A percentile compares a stretch with the other conserved stretches of the same genome.
phyloP scores from a whole-genome alignment of 2,113 vertebrate genomes.

The Sakesphorus luctuosus region DNA sequence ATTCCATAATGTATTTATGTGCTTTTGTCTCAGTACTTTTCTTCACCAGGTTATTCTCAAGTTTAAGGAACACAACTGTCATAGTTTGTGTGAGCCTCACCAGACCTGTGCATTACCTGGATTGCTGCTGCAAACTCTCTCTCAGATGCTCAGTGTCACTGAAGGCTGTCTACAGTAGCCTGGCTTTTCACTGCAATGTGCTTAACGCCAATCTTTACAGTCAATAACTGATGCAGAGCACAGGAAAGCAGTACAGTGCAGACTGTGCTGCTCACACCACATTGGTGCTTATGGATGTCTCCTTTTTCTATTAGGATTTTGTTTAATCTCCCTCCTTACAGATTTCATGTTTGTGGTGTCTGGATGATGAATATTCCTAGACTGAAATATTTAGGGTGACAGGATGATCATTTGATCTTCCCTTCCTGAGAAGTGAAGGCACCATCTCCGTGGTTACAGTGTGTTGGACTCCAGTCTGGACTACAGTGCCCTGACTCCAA shows the following conservation, averaged over 20 bases:
- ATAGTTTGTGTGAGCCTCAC: background rate
- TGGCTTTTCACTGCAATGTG: background rate
- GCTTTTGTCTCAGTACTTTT: background rate
- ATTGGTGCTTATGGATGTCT: background rate
- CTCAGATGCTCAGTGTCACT: background rate
- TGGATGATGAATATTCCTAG: background rate
- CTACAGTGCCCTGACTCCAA: background rate
- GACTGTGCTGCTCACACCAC: background rate
- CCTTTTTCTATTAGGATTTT: background rate
- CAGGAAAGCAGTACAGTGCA: background rate
- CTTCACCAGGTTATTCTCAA: background rate
- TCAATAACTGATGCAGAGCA: background rate
- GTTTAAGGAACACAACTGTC: background rate
- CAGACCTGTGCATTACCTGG: background rate
- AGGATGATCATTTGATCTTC: background rate
- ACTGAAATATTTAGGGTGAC: background rate
- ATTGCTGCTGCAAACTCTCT: background rate
- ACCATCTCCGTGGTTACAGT: background rate
- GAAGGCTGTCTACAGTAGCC: background rate
- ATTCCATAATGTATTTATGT: background rate
- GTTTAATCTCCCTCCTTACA: background rate
- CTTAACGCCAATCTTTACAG: background rate
- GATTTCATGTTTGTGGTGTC: background rate
- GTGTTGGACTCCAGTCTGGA: background rate
- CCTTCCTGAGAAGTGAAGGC: background rate